phyloP scores from a whole-genome alignment of 2,888 invertebrate species.

The Unio delphinus region DNA sequence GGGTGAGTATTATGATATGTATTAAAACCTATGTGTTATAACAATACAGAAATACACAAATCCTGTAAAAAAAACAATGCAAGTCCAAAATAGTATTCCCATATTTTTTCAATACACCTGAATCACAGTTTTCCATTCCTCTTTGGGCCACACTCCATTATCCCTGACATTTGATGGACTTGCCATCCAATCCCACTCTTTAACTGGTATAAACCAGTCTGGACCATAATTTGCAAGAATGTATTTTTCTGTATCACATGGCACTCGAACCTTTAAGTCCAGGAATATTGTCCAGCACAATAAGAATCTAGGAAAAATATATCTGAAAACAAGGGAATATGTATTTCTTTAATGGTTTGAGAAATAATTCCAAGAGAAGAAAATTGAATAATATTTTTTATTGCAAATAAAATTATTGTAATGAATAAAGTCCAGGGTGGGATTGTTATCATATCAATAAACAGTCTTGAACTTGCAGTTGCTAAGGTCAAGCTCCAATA shows the following conservation, averaged over 20 bases:
- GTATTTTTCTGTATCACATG: slow-evolving; percentile 74
- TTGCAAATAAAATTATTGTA: neutral
- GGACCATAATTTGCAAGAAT: slow-evolving; percentile 75
- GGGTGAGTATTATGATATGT: no score
- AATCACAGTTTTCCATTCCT: slow-evolving; percentile 72
- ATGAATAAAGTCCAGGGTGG: no score
- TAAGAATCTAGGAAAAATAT: slow-evolving; percentile 74
- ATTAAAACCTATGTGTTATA: no score
- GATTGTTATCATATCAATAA: no score
- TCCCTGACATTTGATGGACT: slow-evolving; percentile 74
- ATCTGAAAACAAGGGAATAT: slow-evolving; percentile 62
- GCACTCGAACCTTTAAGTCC: slow-evolving; percentile 73
- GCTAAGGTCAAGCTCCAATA: no score
- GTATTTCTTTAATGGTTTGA: neutral
- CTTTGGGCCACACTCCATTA: slow-evolving; percentile 74
- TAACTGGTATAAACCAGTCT: slow-evolving; percentile 73
- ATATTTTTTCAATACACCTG: slow-evolving; percentile 56
- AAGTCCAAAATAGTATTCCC: no score
- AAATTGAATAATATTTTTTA: neutral
- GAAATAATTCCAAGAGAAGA: no score
- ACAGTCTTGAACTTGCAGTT: no score
- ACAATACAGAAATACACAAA: no score
- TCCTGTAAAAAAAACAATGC: no score
- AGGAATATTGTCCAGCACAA: slow-evolving; percentile 75
- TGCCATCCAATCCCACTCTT: slow-evolving; percentile 75